Base-by-base conservation (phyloP, 2,113 vertebrate species). In the Mystacornis crossleyi region DNA sequence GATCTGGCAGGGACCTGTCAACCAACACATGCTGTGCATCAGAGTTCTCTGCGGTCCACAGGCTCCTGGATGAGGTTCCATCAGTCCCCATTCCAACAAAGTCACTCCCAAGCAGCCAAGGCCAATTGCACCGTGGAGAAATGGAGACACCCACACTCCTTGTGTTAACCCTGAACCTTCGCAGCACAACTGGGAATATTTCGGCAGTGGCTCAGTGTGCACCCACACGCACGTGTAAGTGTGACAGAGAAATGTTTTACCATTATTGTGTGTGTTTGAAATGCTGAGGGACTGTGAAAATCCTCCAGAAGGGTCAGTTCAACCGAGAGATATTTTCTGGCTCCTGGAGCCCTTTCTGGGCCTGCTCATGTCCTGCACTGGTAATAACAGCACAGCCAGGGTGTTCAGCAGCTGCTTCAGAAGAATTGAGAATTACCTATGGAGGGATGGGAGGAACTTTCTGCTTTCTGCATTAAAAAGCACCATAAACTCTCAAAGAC, bases 191-290 rank as follows among this genome's bases (percentile, higher is more conserved):
- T 5, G 6, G 47, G 29, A 73, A 23, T 58, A 14, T 71, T 81
- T 51, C 9, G 9, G 43, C 53, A 69, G 15, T 1, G 0, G 6
- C 15, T 23, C 33, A 9, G 0, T 2, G 2, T 40, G 16, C 16
- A 12, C 8, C 8, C 12, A 38, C 5, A 3, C 1, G 23, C 25
- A 13, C 7, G 0, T 6, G 1, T 3, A 1, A 14, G 7, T 12
- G 8, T 28, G 77, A 12, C 25, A 28, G 7, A 9, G 42, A 58
- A 84, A 42, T 3, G 2, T 42, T 82, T 94, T 45, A 13, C 29
- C 13, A 2, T 51, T n/a, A 12, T 4, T 54, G 1, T 4, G 13
- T n/a, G 33, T 34, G 28, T 57, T 90, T 50, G 33, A 80, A 92
- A 73, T 23, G 29, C 40, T 70, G 66, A 14, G 19, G 36, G 86